phyloP scores from a whole-genome alignment of 92 coral and sea anemone species.

The Scolanthus callimorphus region DNA sequence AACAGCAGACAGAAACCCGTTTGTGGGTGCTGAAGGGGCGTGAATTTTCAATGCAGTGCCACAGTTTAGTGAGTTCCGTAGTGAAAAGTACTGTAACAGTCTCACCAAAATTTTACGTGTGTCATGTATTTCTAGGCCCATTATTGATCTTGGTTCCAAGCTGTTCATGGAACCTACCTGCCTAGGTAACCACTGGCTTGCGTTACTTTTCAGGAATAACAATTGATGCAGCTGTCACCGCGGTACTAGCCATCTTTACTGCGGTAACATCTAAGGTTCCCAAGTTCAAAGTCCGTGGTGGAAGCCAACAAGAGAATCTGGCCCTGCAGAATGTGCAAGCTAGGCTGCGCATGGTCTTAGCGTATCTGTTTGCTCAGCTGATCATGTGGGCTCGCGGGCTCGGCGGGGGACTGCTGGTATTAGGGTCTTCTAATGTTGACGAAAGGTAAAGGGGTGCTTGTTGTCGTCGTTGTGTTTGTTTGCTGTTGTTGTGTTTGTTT shows the following conservation, averaged over 20 bases:
- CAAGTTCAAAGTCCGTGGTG: conserved; percentile 90
- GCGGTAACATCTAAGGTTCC: conserved; percentile 84
- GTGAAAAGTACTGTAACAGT: no score
- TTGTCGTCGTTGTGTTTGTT: no score
- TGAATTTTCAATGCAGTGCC: no score
- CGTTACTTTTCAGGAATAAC: conserved; percentile 81
- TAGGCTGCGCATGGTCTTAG: conserved; percentile 93
- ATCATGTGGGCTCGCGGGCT: conserved; percentile 97
- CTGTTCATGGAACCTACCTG: no score
- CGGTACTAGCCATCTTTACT: conserved; percentile 86
- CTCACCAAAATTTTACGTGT: no score
- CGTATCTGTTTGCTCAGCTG: conserved; percentile 95
- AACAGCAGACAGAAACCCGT: no score
- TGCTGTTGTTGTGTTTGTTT: no score
- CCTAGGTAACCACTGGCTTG: no score
- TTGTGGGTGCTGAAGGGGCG: no score
- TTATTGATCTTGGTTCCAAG: no score
- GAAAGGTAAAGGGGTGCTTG: conserved; percentile 81
- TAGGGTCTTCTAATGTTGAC: conserved; percentile 96
- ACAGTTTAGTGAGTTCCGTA: no score
- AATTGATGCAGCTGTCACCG: conserved; percentile 79
- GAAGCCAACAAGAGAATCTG: conserved; percentile 77
- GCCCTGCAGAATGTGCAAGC: conserved; percentile 99
- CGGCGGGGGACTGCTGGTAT: conserved; percentile 77
- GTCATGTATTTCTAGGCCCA: no score